Base-by-base conservation (phyloP, 1,140 invertebrate genomes). In the Pseudobourletiella spinata region DNA sequence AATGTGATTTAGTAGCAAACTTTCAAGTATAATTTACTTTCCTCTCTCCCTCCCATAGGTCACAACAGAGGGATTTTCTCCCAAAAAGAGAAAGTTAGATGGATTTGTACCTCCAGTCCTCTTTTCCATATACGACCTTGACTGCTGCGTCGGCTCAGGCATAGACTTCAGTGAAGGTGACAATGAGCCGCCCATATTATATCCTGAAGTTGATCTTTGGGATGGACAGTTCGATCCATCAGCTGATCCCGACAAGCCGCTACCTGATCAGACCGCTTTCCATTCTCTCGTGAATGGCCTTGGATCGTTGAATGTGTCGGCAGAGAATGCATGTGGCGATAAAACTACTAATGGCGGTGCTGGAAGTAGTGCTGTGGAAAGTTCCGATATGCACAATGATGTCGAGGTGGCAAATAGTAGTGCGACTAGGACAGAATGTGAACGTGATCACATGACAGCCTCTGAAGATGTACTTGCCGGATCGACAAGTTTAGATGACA, bases 151-250 rank as follows among this genome's bases (percentile, higher is more conserved):
- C 6, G 25, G 22, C 14, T 39, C n/a, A 39, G n/a, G 32, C n/a
- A n/a, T 39, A 39, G 50, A 30, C 25, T 54, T 54, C 11, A 15
- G 20, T 26, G 50, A 54, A 6, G 8, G 11, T 54, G 50, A 54
- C 15, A 28, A 54, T 8, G 20, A 6, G 4, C 14, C 50, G 30
- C 50, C 50, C 26, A 54, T 54, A 15, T 26, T 54, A 28, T 54
- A 26, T 54, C 50, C 50, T 16, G 50, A 54, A 54, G 50, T 54
- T 11, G 50, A 54, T 28, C 25, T 54, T 28, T 54, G 50, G 50
- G 30, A 54, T 54, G 50, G 50, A 11, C 24, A 26, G 16, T 54
- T 54, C 30, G 50, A 54, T 54, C 50, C 22, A 8, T 16, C 8
- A 28, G 50, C 25, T 26, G 24, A 54, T 30, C 50, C 50, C 6